Conservation (phyloP, 1,140 invertebrate genomes). For the Lepidotrigona ventralis region DNA sequence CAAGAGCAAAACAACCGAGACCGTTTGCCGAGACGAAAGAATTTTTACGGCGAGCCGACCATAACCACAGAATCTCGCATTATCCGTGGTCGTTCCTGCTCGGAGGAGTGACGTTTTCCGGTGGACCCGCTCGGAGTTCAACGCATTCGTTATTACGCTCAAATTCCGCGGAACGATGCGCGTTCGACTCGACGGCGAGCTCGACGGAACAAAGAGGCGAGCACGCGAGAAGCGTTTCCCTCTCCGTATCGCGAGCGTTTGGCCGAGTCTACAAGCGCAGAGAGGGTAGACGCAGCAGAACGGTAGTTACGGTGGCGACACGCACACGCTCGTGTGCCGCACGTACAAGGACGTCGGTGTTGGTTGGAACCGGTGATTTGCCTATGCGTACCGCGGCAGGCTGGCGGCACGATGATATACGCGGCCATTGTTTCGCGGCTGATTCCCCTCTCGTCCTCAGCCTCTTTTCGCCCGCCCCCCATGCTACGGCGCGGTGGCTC, state of each 20-base stretch:
- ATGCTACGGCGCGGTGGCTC: not conserved
- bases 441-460: conserved; percentile 61
- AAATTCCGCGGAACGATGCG: conserved; percentile 70
- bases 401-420: conserved; percentile 78
- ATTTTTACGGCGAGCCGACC: not conserved
- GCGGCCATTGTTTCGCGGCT: conserved; percentile 76
- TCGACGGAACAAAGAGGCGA: conserved; percentile 72
- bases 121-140: conserved; percentile 11
- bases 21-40: not conserved
- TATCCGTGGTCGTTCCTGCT: not conserved
- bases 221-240: no score
- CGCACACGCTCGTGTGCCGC: conserved; percentile 38
- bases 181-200: conserved; percentile 56
- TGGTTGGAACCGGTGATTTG: conserved; percentile 74
- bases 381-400: conserved; percentile 76
- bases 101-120: not conserved
- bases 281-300: conserved; percentile 23
- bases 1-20: not conserved
- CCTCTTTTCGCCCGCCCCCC: conserved; percentile 23
- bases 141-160: conserved; percentile 65
- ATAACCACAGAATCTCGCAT: not conserved
- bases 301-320: conserved; percentile 37
- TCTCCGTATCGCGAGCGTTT: not conserved
- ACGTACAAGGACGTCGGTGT: conserved; percentile 54
- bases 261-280: not conserved